phyloP scores from a whole-genome alignment of 2,113 vertebrate genomes.

The Neodon shergylaensis region DNA sequence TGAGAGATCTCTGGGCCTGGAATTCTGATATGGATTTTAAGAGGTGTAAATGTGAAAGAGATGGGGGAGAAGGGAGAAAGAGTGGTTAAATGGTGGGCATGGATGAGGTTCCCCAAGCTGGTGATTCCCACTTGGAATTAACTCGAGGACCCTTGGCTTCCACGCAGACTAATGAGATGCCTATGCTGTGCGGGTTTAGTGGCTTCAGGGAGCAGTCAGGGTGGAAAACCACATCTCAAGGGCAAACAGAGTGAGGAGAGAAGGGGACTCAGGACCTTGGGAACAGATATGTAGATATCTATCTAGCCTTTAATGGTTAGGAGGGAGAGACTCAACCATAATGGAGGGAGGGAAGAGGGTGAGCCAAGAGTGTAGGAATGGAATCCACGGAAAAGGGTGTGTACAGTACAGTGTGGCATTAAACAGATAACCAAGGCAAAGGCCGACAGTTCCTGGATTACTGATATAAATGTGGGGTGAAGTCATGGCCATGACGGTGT shows the following conservation, averaged over 20 bases:
- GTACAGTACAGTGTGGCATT: fast-evolving
- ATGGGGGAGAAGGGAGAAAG: not conserved
- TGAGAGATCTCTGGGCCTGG: not conserved
- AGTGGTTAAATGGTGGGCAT: not conserved
- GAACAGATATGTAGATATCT: too few relatives aligned
- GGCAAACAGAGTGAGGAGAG: not conserved
- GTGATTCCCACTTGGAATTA: slow-evolving; percentile 7
- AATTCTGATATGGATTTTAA: not conserved
- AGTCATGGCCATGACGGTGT: not conserved
- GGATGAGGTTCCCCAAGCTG: not conserved
- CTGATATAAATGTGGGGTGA: not conserved
- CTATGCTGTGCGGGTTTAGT: not conserved
- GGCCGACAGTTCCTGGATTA: not conserved
- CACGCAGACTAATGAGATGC: not conserved
- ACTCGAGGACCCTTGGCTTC: not conserved
- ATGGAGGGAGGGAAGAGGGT: not conserved
- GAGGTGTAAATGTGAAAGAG: not conserved
- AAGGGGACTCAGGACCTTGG: not conserved
- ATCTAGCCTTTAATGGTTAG: not conserved
- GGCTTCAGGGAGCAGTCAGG: not conserved
- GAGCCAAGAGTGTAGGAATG: not conserved
- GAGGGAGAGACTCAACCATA: not conserved
- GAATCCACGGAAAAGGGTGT: not conserved
- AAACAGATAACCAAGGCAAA: not conserved
- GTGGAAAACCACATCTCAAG: not conserved